phyloP scores from a whole-genome alignment of 2,888 invertebrate genomes.

The Blastobasis adustella region DNA sequence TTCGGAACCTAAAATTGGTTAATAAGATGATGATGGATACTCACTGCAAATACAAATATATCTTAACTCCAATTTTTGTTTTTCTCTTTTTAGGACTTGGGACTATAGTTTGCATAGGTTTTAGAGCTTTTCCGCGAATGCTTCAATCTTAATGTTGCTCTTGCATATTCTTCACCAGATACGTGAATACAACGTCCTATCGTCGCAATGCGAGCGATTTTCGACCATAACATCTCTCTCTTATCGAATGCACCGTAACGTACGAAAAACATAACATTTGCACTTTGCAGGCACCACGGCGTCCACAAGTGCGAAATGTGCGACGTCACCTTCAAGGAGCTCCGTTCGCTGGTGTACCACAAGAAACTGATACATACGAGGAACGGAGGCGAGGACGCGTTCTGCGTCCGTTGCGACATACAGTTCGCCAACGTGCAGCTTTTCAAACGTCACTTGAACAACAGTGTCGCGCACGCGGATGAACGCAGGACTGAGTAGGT shows the following conservation, averaged over 20 bases:
- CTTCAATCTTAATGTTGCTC: neutral
- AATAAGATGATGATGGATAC: too few species aligned
- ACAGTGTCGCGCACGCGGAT: neutral
- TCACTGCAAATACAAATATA: too few species aligned
- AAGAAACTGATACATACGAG: neutral
- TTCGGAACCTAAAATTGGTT: too few species aligned
- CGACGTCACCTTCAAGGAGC: constrained; percentile 6
- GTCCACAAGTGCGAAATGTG: constrained; percentile 10
- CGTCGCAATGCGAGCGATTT: neutral
- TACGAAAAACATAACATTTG: neutral
- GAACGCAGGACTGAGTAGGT: neutral
- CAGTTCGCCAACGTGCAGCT: neutral
- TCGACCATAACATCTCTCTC: too few species aligned
- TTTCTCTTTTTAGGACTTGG: too few species aligned
- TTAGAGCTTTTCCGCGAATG: neutral
- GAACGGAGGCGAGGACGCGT: neutral
- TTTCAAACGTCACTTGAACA: neutral
- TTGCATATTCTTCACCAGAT: neutral
- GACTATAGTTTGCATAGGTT: neutral
- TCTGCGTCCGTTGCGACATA: neutral
- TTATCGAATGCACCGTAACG: neutral
- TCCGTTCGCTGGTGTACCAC: neutral
- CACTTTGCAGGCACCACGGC: constrained; percentile 5
- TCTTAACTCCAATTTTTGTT: too few species aligned
- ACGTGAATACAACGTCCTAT: neutral